Base-by-base conservation (phyloP, 1,140 invertebrate species). In the Lepidostoma basale region DNA sequence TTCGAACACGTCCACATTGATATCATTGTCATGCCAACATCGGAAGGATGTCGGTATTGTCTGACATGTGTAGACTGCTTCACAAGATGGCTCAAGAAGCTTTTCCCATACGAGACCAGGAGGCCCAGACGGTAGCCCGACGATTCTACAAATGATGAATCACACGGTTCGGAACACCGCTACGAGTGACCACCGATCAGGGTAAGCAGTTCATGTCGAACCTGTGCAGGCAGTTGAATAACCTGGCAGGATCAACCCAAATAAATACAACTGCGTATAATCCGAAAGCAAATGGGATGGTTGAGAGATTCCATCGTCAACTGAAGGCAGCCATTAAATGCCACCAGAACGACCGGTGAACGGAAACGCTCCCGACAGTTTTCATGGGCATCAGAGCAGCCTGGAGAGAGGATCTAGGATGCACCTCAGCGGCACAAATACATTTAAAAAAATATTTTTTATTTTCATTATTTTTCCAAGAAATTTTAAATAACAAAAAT, bases 61-160 rank as follows among this genome's bases (percentile, higher is more conserved):
- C 70, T 82, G 0, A 84, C 81, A 0, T 70, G 69, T 3, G 74
- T 83, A 5, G 80, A 84, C 70, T 62, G 78, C 14, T 84, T 75
- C 66, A 79, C 79, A 9, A 44, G 77, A 10, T 85, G 80, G 77
- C 79, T 76, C 16, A n/a, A 1, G 79, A 83, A 75, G 77, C 74
- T 2, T 65, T 77, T 16, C 78, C 81, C 0, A 42, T 77, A 3
- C 6, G 28, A 20, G 76, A 82, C 64, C 75, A 62, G 42, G 63
- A 75, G 9, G 76, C 79, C 14, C 75, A 78, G 42, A 76, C 77
- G 3, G 74, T 78, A 9, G 77, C 77, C 4, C 40, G 62, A 40
- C 70, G 73, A 3, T 71, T 84, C 22, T 16, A 76, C 33, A 20
- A 62, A 3, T 62, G 26, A 1, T 78, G 76, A 74, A 69, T 80